Percentiles rank a stretch among this genome's conserved stretches.
These are phyloP conservation scores for Metaphire vulgaris DNA, from an alignment of 1,140 invertebrate genomes.

Conservation along the genomic window DNA sequence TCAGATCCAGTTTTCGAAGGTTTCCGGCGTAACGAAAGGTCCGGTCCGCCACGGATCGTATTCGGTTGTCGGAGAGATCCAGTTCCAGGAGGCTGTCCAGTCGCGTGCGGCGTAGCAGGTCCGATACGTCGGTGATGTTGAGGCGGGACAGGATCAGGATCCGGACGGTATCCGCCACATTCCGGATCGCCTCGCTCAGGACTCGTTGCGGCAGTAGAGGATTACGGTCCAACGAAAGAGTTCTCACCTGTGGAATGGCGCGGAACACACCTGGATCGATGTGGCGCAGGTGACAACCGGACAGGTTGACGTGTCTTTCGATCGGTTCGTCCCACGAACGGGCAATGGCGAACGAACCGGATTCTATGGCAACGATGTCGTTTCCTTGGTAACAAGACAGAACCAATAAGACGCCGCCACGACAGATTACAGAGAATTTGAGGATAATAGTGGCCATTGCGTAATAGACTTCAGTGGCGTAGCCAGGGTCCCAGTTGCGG, in stretches of 20 bases:
- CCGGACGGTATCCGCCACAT: slow-evolving; percentile 30
- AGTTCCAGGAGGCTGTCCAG: slow-evolving; percentile 22
- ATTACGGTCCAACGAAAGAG: slow-evolving; percentile 38
- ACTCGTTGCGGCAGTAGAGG: slow-evolving; percentile 28
- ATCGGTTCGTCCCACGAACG: slow-evolving; percentile 34
- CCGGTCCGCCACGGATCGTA: slow-evolving; percentile 17
- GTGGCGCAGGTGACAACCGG: slow-evolving; percentile 36
- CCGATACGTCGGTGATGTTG: slow-evolving; percentile 28
- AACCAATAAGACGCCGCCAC: background rate
- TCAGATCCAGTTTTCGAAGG: slow-evolving; percentile 36
- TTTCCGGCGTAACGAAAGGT: slow-evolving; percentile 21
- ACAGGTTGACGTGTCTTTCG: slow-evolving; percentile 34
- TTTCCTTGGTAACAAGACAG: background rate
- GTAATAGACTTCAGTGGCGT: background rate
- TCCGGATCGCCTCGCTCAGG: slow-evolving; percentile 31
- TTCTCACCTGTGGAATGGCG: slow-evolving; percentile 31
- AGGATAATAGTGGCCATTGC: background rate
- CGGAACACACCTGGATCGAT: slow-evolving; percentile 33
- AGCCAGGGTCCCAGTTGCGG: background rate
- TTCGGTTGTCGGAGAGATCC: slow-evolving; percentile 20
- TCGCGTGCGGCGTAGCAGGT: slow-evolving; percentile 11
- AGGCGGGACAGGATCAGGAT: slow-evolving; percentile 33
- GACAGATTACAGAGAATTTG: background rate
- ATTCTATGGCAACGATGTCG: slow-evolving; percentile 25
- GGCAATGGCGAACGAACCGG: slow-evolving; percentile 35